Percentiles rank a stretch among this genome's conserved stretches.
phyloP scores from a whole-genome alignment of 2,888 invertebrate species.

The Pocota personata region DNA sequence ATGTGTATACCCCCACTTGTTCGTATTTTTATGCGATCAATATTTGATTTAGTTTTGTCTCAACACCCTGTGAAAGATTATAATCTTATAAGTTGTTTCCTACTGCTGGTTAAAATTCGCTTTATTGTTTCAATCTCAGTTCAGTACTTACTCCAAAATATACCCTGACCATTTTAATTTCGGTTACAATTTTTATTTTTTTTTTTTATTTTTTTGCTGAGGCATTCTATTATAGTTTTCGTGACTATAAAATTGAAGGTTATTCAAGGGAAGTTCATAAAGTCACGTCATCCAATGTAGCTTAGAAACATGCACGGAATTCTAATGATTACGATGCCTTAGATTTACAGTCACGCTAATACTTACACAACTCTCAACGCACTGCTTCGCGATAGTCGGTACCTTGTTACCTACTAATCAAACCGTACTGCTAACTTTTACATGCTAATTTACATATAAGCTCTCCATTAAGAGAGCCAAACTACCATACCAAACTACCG shows the following conservation, averaged over 20 bases:
- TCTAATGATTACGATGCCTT: neutral
- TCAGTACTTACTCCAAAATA: neutral
- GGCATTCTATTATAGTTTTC: neutral
- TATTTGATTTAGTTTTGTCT: no score
- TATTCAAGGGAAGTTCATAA: conserved; percentile 17
- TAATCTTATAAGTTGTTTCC: no score
- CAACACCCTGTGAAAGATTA: neutral
- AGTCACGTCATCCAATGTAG: conserved; percentile 17
- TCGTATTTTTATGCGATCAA: no score
- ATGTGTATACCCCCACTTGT: no score
- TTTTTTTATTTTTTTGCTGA: neutral
- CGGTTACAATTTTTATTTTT: no score
- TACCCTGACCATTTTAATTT: neutral
- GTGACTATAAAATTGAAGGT: conserved; percentile 33
- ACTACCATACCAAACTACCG: no score
- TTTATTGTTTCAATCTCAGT: neutral
- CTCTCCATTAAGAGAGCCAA: no score
- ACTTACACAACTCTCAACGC: neutral
- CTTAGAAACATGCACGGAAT: conserved; percentile 1
- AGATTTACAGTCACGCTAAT: conserved; percentile 29
- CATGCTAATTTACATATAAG: neutral
- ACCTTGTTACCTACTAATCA: conserved; percentile 11
- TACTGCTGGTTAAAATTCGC: neutral
- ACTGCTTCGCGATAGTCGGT: conserved; percentile 1
- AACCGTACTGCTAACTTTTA: neutral